phyloP scores from a whole-genome alignment of 2,113 vertebrate genomes.

The Megaleporinus macrocephalus region DNA sequence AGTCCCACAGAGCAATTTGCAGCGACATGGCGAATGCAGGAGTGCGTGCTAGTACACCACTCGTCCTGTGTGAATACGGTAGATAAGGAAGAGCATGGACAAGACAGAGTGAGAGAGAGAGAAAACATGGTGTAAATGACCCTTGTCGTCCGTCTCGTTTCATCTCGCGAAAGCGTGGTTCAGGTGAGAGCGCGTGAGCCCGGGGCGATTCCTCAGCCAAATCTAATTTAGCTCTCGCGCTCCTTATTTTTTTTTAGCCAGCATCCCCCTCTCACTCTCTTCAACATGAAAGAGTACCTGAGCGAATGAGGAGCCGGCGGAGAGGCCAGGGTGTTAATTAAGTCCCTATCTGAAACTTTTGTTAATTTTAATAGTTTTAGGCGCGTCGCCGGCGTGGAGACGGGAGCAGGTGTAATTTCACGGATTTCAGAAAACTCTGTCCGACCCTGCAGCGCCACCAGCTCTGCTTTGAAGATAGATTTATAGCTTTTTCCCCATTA shows the following conservation, averaged over 20 bases:
- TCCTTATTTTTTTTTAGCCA: background rate
- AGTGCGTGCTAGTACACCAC: background rate
- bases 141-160: constrained; percentile 40
- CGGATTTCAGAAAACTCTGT: constrained; percentile 71
- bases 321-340: constrained; percentile 81
- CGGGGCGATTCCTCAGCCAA: constrained; percentile 55
- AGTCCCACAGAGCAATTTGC: background rate
- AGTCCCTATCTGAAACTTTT: constrained; percentile 77
- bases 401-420: constrained; percentile 85
- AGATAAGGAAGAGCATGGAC: background rate
- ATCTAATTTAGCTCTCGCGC: constrained; percentile 55
- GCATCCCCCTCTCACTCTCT: constrained; percentile 23
- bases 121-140: constrained; percentile 29
- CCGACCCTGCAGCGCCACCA: constrained; percentile 65
- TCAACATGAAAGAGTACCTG: constrained; percentile 79
- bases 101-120: constrained; percentile 13
- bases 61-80: background rate
- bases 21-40: background rate
- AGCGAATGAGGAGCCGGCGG: constrained; percentile 66
- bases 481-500: constrained; percentile 78
- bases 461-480: constrained; percentile 81
- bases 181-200: constrained; percentile 56
- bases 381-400: constrained; percentile 50
- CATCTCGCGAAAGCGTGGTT: constrained; percentile 49
- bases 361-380: constrained; percentile 79